Percentiles rank a stretch among this genome's conserved stretches.
These are phyloP conservation scores for Drosophila prosaltans DNA, from an alignment of 1,140 invertebrate species.

Conservation along the genomic window DNA sequence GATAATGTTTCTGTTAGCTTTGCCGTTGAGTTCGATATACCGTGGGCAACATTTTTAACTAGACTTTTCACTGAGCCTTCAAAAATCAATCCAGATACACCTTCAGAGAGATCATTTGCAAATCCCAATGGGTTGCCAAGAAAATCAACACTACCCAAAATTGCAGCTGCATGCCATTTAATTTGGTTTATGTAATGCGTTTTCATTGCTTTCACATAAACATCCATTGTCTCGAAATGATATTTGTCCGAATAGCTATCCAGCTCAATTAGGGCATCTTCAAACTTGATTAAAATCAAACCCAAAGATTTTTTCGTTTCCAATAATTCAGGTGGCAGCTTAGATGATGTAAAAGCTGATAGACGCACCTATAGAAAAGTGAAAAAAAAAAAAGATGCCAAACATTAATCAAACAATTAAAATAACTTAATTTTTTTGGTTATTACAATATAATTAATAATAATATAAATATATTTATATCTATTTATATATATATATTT, in stretches of 20 bases:
- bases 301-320: constrained; percentile 93
- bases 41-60: constrained; percentile 98
- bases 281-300: constrained; percentile 96
- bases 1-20: constrained; percentile 96
- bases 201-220: constrained; percentile 77
- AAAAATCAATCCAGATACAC: constrained; percentile 94
- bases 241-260: constrained; percentile 93
- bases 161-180: constrained; percentile 96
- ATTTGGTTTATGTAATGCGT: constrained; percentile 88
- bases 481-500: constrained; percentile 12
- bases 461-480: neutral
- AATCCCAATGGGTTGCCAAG: constrained; percentile 98
- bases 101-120: constrained; percentile 97
- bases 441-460: constrained; percentile 3
- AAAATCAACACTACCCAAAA: constrained; percentile 98
- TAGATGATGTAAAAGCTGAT: constrained; percentile 93
- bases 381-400: constrained; percentile 8
- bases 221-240: constrained; percentile 92
- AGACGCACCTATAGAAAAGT: constrained; percentile 87
- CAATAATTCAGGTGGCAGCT: constrained; percentile 89
- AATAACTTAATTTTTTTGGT: neutral
- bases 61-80: constrained; percentile 95
- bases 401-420: too few relatives aligned
- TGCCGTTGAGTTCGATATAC: constrained; percentile 97
- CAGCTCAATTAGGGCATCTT: constrained; percentile 96